Percentiles rank a stretch among this genome's conserved stretches.
phyloP scores from a whole-genome alignment of 2,797 vertebrate species.

The Channallabes apus region DNA sequence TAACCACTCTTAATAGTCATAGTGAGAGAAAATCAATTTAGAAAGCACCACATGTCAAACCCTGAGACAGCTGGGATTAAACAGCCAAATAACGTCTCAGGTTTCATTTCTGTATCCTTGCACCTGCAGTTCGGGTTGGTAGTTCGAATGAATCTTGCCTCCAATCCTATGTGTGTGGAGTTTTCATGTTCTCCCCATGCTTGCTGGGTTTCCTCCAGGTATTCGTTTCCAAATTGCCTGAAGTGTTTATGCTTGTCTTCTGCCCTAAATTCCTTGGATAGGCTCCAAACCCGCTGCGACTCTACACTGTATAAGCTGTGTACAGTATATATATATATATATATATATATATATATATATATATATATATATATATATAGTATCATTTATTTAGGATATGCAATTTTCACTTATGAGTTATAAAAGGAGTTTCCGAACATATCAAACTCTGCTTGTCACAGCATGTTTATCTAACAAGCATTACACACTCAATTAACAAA shows the following conservation, averaged over 20 bases:
- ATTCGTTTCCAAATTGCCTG: too few relatives aligned
- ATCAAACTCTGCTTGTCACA: conserved; percentile 38
- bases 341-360: too few relatives aligned
- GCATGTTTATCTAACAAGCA: conserved; percentile 39
- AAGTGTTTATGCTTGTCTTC: too few relatives aligned
- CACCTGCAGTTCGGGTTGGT: too few relatives aligned
- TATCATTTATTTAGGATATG: neutral
- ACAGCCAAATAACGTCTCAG: neutral
- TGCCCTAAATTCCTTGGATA: too few relatives aligned
- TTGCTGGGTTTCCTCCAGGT: too few relatives aligned
- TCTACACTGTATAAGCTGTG: too few relatives aligned
- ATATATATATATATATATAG: neutral
- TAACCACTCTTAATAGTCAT: neutral
- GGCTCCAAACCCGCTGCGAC: too few relatives aligned
- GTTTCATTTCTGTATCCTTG: neutral
- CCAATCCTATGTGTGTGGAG: too few relatives aligned
- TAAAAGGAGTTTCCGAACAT: conserved; percentile 25
- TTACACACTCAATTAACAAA: conserved; percentile 48
- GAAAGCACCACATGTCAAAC: neutral
- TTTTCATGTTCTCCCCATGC: too few relatives aligned
- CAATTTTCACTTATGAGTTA: conserved; percentile 31
- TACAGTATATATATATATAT: too few relatives aligned
- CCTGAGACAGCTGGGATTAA: neutral
- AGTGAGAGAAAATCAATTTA: neutral
- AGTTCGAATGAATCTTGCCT: too few relatives aligned